Conservation (phyloP, 1,140 invertebrate genomes). For the Saccostrea echinata region DNA sequence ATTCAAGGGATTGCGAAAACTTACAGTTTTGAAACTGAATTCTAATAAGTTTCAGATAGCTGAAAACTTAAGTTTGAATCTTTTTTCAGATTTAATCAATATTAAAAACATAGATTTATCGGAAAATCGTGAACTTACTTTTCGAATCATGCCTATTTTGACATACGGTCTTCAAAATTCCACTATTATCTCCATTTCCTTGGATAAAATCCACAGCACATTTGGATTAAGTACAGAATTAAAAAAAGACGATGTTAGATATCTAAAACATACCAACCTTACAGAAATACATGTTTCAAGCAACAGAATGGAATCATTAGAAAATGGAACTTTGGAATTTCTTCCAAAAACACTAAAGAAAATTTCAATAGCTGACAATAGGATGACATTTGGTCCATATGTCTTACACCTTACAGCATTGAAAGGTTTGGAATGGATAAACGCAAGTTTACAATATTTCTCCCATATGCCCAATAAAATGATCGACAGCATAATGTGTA, state of each 20-base stretch:
- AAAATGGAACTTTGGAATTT: not conserved
- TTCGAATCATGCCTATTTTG: slow-evolving; percentile 26
- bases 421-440: not conserved
- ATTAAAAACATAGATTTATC: slow-evolving; percentile 43
- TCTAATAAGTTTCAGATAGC: not conserved
- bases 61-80: not conserved
- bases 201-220: slow-evolving; percentile 47
- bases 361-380: slow-evolving; percentile 43
- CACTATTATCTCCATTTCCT: slow-evolving; percentile 20
- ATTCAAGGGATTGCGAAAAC: not conserved
- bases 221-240: slow-evolving; percentile 45
- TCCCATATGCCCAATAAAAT: not conserved
- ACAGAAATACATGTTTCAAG: slow-evolving; percentile 45
- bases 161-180: slow-evolving; percentile 36
- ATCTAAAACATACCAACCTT: slow-evolving; percentile 32
- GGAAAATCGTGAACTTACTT: slow-evolving; percentile 44
- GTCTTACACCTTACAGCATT: not conserved
- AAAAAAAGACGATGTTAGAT: not conserved
- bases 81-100: slow-evolving; percentile 1
- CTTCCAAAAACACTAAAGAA: slow-evolving; percentile 23
- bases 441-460: not conserved
- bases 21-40: not conserved
- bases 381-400: slow-evolving; percentile 33
- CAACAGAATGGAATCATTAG: slow-evolving; percentile 42
- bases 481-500: not conserved